A percentile compares a stretch with the other conserved stretches of the same genome.
Conservation (phyloP, 2,113 vertebrate species). For the Microcebus ravelobensis region DNA sequence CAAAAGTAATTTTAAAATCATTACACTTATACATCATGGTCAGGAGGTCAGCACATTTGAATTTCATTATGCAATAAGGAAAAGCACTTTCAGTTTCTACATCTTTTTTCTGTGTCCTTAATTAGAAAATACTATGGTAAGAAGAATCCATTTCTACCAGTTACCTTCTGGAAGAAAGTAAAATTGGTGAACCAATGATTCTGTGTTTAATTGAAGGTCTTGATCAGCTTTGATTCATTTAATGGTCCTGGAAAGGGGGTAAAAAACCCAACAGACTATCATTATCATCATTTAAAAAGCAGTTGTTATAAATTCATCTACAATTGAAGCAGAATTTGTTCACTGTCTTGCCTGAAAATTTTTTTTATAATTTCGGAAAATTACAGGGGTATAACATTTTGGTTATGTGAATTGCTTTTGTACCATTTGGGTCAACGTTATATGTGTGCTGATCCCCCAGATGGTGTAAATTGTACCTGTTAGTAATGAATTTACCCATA, state of each 20-base stretch:
- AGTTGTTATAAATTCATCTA: background rate
- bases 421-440: too few relatives aligned
- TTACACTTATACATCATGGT: conserved; percentile 69
- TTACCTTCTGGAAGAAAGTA: conserved; percentile 49
- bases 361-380: too few relatives aligned
- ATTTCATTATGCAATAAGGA: conserved; percentile 62
- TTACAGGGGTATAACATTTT: too few relatives aligned
- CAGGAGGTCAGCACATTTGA: conserved; percentile 68
- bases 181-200: conserved; percentile 50
- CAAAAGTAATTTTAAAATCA: conserved; percentile 79
- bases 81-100: conserved; percentile 46
- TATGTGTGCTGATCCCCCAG: too few relatives aligned
- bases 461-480: too few relatives aligned
- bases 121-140: conserved; percentile 49
- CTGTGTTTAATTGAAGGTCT: conserved; percentile 20
- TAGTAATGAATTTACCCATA: too few relatives aligned
- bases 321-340: background rate
- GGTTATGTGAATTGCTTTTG: too few relatives aligned
- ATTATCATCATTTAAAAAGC: background rate
- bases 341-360: background rate
- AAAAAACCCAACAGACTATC: background rate
- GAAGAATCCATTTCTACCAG: conserved; percentile 51
- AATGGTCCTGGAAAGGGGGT: background rate
- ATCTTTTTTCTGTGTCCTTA: conserved; percentile 51
- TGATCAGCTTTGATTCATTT: background rate